phyloP scores from a whole-genome alignment of 2,888 invertebrate species.

The Metallyticus violacea region DNA sequence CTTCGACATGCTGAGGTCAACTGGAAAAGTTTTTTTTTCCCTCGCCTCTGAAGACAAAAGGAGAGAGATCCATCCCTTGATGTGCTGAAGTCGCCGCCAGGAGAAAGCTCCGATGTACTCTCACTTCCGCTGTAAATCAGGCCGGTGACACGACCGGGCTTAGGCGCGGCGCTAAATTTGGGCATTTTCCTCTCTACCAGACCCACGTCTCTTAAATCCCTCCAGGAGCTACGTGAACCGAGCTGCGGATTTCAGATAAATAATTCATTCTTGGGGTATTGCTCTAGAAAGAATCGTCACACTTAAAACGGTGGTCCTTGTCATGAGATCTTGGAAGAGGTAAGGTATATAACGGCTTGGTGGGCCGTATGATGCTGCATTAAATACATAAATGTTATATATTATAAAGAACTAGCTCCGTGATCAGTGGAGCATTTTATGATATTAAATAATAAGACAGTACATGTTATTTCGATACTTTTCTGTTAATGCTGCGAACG shows the following conservation, averaged over 20 bases:
- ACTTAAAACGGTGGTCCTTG: neutral
- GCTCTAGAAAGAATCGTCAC: neutral
- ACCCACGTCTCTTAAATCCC: neutral
- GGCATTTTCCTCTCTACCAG: neutral
- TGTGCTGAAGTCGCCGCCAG: neutral
- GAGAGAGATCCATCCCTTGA: neutral
- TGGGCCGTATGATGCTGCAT: too few relatives aligned
- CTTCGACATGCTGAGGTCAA: neutral
- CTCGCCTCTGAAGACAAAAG: too few relatives aligned
- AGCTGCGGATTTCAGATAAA: neutral
- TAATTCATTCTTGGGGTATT: neutral
- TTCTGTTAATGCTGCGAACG: too few relatives aligned
- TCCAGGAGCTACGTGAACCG: neutral
- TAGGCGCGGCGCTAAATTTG: neutral
- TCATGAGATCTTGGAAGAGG: too few relatives aligned
- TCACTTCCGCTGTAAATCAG: neutral
- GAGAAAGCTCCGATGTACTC: neutral
- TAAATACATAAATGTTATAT: too few relatives aligned
- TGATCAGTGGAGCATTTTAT: too few relatives aligned
- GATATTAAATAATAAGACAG: too few relatives aligned
- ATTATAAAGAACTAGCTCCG: too few relatives aligned
- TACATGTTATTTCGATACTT: too few relatives aligned
- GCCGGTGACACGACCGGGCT: neutral
- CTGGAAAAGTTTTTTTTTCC: neutral
- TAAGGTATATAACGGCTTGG: too few relatives aligned